Evolutionary conservation across 2,797 vertebrate species (phyloP).

Genomic region (Halcyon leucocephala): DNA sequence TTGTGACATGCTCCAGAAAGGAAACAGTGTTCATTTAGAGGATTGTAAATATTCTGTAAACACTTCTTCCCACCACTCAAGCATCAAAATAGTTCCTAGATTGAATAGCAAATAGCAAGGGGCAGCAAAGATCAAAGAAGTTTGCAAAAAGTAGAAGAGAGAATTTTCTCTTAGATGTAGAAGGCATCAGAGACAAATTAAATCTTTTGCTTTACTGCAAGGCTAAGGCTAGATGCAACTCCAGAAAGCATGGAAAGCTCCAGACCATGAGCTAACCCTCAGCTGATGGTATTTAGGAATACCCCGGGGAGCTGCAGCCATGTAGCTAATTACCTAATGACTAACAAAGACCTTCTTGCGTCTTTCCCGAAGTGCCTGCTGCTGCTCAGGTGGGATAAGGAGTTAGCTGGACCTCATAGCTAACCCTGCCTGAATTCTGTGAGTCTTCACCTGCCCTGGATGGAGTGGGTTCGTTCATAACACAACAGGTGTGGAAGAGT

Average conservation of each 20-base stretch:
- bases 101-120: slow-evolving; percentile 2
- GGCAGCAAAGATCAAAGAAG: neutral
- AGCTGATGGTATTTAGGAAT: neutral
- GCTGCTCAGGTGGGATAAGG: neutral
- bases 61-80: neutral
- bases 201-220: neutral
- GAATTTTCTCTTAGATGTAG: neutral
- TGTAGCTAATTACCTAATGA: neutral
- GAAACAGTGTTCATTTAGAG: neutral
- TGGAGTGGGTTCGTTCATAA: neutral
- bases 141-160: neutral
- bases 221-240: neutral
- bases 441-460: neutral
- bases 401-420: neutral
- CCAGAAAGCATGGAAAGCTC: neutral
- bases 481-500: neutral
- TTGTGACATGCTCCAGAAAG: neutral
- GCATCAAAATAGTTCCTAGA: slow-evolving; percentile 10
- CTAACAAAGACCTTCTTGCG: neutral
- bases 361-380: neutral
- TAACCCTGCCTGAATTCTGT: neutral
- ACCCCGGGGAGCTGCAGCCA: neutral
- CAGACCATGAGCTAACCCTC: neutral
- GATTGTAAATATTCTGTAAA: slow-evolving; percentile 5
- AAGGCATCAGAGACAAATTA: neutral